Percentiles rank a stretch among this genome's conserved stretches.
phyloP scores from a whole-genome alignment of 2,797 vertebrate genomes.

The Oryzias dopingdopingensis region DNA sequence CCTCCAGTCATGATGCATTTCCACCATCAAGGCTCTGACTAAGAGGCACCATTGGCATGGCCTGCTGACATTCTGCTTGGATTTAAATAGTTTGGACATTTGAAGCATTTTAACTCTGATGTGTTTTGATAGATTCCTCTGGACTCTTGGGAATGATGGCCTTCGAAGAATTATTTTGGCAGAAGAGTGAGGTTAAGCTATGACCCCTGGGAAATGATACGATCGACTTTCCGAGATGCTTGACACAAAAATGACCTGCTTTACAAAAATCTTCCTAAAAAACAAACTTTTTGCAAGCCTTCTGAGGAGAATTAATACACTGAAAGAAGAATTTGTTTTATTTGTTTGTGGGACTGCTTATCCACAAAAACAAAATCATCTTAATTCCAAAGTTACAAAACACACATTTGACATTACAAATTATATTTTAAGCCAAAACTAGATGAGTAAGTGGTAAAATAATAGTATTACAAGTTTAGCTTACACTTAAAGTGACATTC shows the following conservation, averaged over 20 bases:
- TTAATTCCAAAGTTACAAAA: no score
- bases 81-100: slow-evolving; percentile 63
- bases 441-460: no score
- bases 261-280: background rate
- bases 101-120: slow-evolving; percentile 66
- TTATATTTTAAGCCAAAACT: no score
- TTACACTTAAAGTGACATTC: no score
- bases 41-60: slow-evolving; percentile 45
- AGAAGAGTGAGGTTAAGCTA: background rate
- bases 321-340: no score
- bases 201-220: slow-evolving; percentile 21
- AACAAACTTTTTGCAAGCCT: background rate
- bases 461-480: no score
- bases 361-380: no score
- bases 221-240: slow-evolving; percentile 20
- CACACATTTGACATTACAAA: no score
- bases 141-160: slow-evolving; percentile 44
- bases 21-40: slow-evolving; percentile 41
- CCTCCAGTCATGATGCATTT: slow-evolving; percentile 54
- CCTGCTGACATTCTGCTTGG: slow-evolving; percentile 37
- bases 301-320: no score
- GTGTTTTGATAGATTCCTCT: slow-evolving; percentile 55
- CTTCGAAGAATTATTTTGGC: slow-evolving; percentile 35
- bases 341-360: no score
- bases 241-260: slow-evolving; percentile 3